phyloP scores from a whole-genome alignment of 2,888 invertebrate species.

The Omphaloscelis lunosa region DNA sequence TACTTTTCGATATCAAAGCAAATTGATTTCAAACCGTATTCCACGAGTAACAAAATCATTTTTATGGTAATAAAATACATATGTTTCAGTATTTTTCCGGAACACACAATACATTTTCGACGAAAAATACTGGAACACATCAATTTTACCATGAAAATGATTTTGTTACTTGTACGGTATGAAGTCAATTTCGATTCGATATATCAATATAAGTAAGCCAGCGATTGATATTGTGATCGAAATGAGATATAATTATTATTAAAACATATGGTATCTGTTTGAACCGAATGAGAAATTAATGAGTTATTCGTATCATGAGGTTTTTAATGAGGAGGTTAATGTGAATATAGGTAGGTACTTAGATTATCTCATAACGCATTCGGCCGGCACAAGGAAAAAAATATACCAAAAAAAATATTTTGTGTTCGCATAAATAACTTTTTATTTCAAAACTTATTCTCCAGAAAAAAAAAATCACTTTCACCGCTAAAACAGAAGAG shows the following conservation, averaged over 20 bases:
- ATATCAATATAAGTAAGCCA: background rate
- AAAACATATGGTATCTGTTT: background rate
- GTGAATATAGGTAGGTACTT: background rate
- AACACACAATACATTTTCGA: background rate
- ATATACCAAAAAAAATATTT: background rate
- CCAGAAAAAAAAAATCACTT: background rate
- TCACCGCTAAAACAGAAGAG: conserved; percentile 11
- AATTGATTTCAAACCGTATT: background rate
- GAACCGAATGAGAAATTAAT: background rate
- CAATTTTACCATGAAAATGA: background rate
- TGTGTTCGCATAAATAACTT: background rate
- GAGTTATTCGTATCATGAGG: background rate
- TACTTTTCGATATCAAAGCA: background rate
- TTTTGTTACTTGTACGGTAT: background rate
- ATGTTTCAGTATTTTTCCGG: background rate
- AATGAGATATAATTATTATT: background rate
- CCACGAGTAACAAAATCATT: background rate
- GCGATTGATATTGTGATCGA: background rate
- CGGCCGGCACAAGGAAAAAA: background rate
- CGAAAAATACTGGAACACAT: background rate
- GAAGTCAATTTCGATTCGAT: conserved; percentile 10
- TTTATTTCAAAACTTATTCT: background rate
- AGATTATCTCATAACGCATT: background rate
- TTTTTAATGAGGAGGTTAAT: background rate
- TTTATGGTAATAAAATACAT: background rate